These are phyloP conservation scores for Passer domesticus DNA, from an alignment of 2,113 vertebrate species.

Conservation along the genomic window DNA sequence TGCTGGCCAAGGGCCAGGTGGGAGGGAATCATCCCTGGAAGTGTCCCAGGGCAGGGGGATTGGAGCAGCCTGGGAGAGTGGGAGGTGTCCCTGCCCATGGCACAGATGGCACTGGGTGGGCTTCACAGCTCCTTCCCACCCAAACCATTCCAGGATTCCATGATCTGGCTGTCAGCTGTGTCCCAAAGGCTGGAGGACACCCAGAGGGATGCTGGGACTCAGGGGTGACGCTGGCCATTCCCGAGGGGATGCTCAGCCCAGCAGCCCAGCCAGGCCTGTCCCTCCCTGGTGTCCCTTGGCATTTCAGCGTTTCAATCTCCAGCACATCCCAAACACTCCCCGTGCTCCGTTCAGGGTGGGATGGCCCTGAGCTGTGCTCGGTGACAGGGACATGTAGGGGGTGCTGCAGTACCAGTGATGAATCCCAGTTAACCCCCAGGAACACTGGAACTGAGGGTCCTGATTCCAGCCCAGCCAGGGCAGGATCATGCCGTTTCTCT, in stretches of 20 bases:
- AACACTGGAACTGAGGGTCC: neutral
- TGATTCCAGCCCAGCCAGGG: neutral
- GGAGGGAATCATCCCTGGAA: neutral
- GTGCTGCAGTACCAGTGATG: neutral
- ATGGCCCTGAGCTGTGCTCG: neutral
- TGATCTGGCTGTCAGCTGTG: neutral
- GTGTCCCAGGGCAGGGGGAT: neutral
- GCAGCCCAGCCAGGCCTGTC: neutral
- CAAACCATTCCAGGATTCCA: neutral
- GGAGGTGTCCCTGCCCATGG: neutral
- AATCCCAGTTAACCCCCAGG: neutral
- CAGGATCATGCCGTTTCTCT: neutral
- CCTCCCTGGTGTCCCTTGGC: neutral
- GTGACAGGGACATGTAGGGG: neutral
- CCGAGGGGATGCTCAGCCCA: neutral
- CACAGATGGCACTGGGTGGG: neutral
- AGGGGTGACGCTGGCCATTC: neutral
- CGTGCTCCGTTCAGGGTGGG: neutral
- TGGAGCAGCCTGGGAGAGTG: rapidly evolving
- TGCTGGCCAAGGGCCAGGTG: neutral
- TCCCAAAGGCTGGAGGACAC: neutral
- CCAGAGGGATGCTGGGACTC: neutral
- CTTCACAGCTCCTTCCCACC: neutral
- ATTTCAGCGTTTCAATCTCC: neutral
- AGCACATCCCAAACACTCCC: neutral